Evolutionary conservation across 2,888 invertebrate species (phyloP).

Genomic region (Andrena marginata): DNA sequence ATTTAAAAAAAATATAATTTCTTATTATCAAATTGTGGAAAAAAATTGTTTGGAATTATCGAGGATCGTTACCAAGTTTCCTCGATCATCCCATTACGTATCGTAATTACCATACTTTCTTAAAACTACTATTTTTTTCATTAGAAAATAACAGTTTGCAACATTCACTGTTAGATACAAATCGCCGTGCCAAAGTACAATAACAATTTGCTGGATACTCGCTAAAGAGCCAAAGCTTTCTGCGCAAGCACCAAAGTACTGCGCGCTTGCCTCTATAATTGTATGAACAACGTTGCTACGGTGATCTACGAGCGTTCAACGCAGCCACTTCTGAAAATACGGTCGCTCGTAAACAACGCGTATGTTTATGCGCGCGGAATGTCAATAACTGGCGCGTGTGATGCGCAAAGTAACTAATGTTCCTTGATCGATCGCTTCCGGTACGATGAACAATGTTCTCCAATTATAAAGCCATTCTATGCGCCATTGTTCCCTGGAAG

Average conservation of each 20-base stretch:
- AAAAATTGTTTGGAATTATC: too few relatives aligned
- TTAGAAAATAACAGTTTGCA: too few relatives aligned
- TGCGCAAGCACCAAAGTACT: conserved; percentile 11
- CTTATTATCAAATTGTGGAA: not conserved
- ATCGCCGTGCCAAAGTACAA: too few relatives aligned
- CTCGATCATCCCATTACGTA: too few relatives aligned
- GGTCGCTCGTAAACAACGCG: conserved; percentile 44
- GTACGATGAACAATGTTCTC: conserved; percentile 25
- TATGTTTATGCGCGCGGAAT: conserved; percentile 43
- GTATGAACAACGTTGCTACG: conserved; percentile 23
- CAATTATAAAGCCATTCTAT: conserved; percentile 5
- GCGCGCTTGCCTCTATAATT: conserved; percentile 19
- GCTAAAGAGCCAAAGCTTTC: conserved; percentile 24
- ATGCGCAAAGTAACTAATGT: conserved; percentile 44
- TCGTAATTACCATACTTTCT: too few relatives aligned
- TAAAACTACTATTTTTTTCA: too few relatives aligned
- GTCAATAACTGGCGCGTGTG: conserved; percentile 40
- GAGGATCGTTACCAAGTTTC: too few relatives aligned
- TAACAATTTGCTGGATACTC: not conserved
- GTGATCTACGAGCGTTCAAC: conserved; percentile 38
- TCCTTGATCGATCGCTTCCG: conserved; percentile 47
- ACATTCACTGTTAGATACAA: too few relatives aligned
- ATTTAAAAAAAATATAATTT: not conserved
- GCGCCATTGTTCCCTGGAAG: conserved; percentile 11
- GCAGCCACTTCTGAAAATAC: conserved; percentile 41